Evolutionary conservation across 92 coral and sea anemone species (phyloP), one percentile per base, ranked within the genome.

Genomic region (Galaxea fascicularis): DNA sequence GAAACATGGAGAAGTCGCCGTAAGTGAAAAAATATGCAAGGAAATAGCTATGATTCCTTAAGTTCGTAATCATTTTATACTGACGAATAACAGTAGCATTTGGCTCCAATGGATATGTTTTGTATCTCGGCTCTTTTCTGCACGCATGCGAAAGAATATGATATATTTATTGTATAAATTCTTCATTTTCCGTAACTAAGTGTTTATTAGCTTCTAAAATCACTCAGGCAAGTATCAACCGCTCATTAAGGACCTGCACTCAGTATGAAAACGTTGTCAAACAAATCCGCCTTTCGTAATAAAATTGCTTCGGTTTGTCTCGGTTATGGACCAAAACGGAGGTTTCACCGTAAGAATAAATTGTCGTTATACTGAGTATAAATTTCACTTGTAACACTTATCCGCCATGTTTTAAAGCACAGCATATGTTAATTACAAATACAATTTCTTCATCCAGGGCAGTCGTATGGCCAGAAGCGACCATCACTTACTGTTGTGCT

Each of bases 401-500:
- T n/a, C 84, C 77, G 77, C 77, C 85, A 80, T 71, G 26, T 82
- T 82, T 35, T 18, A 60, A 64, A 24, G 56, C 4, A 58, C 41
- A 60, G 39, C 39, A 64, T 22, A 64, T 60, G 57, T 63, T n/a
- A 30, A 8, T 21, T 22, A 60, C 31, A 25, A 14, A 22, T 20
- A 44, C 21, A 60, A 24, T 44, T 20, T n/a, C 10, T 35, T 86
- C 5, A 21, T 60, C 20, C 75, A 94, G 98, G 98, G 29, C 95
- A 94, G 75, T 92, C 98, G 0, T 94, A 94, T 58, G 98, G 98
- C 4, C 98, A 94, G 66, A 89, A 91, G 82, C 75, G 90, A 59
- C 98, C 98, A 4, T 89, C 98, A n/a, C 68, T 94, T 59, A 92
- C 95, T 1, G 95, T 91, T 28, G 91, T 94, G 15, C 92, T 94